Evolutionary conservation across 2,888 invertebrate species (phyloP).

Genomic region (Mycogona germanica): DNA sequence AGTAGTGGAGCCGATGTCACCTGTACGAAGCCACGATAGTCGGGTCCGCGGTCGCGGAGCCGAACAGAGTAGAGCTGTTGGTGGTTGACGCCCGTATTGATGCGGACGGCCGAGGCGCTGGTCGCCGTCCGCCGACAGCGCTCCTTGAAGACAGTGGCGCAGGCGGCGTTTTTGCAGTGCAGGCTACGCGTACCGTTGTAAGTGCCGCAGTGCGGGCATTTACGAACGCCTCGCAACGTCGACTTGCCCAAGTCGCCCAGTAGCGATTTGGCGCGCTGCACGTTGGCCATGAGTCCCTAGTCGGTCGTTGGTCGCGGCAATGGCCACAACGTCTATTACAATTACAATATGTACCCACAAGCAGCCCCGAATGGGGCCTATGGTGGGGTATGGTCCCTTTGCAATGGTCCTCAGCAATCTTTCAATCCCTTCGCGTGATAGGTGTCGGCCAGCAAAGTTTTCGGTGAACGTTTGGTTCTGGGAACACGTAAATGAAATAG

Average conservation of each 20-base stretch:
- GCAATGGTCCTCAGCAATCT: too few species aligned
- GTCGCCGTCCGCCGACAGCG: slow-evolving; percentile 39
- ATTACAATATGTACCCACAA: too few species aligned
- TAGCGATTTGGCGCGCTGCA: slow-evolving; percentile 26
- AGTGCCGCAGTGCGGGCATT: slow-evolving; percentile 60
- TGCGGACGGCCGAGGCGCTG: slow-evolving; percentile 50
- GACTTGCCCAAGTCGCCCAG: slow-evolving; percentile 48
- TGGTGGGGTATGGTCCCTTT: too few species aligned
- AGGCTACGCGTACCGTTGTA: slow-evolving; percentile 62
- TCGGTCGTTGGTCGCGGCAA: too few species aligned
- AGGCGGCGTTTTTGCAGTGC: slow-evolving; percentile 56
- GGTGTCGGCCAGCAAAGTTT: too few species aligned
- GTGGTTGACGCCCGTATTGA: slow-evolving; percentile 46
- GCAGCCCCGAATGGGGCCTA: too few species aligned
- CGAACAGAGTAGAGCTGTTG: slow-evolving; percentile 54
- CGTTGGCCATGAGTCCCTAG: neutral
- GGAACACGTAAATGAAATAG: too few species aligned
- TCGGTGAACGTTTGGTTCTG: too few species aligned
- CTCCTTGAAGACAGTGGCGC: slow-evolving; percentile 49
- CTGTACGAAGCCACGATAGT: slow-evolving; percentile 61
- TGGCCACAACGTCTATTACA: too few species aligned
- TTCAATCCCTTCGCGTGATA: too few species aligned
- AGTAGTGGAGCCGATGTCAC: slow-evolving; percentile 29
- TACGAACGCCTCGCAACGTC: slow-evolving; percentile 55
- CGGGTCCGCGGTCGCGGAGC: slow-evolving; percentile 52